Evolutionary conservation across 2,888 invertebrate genomes (phyloP).

Genomic region (Branchipolynoe longqiensis): DNA sequence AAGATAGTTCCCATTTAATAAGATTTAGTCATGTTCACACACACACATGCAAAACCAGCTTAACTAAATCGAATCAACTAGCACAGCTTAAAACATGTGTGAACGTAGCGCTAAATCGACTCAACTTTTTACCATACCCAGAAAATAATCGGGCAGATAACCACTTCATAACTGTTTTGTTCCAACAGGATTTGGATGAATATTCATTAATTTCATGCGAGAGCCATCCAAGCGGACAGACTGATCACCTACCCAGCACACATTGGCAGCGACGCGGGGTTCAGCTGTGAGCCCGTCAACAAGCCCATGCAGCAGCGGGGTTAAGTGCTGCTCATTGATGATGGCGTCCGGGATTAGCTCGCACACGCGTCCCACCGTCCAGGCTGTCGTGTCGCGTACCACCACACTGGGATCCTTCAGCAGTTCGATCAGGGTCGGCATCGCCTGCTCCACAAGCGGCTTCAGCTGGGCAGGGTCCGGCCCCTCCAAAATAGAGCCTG

Average conservation of each 20-base stretch:
- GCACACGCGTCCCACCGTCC: slow-evolving; percentile 98
- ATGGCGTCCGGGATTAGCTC: slow-evolving; percentile 98
- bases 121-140: no score
- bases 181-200: not conserved
- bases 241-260: slow-evolving; percentile 93
- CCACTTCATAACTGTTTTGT: no score
- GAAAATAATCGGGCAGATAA: no score
- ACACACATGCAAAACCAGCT: no score
- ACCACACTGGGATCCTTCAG: slow-evolving; percentile 97
- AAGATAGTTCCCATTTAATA: no score
- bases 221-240: not conserved
- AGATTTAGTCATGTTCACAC: no score
- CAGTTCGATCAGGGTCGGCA: slow-evolving; percentile 95
- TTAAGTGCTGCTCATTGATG: slow-evolving; percentile 90
- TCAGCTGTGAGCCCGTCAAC: slow-evolving; percentile 92
- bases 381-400: slow-evolving; percentile 97
- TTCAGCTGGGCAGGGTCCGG: slow-evolving; percentile 93
- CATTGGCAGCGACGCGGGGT: slow-evolving; percentile 96
- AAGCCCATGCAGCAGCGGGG: slow-evolving; percentile 85
- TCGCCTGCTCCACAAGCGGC: slow-evolving; percentile 96
- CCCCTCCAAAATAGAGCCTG: slow-evolving; percentile 91
- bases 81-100: no score
- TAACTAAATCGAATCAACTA: no score
- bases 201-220: not conserved
- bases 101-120: no score